Percentiles rank a stretch among this genome's conserved stretches.
Conservation (phyloP, 2,888 invertebrate species). For the Chrysolina oricalcia region DNA sequence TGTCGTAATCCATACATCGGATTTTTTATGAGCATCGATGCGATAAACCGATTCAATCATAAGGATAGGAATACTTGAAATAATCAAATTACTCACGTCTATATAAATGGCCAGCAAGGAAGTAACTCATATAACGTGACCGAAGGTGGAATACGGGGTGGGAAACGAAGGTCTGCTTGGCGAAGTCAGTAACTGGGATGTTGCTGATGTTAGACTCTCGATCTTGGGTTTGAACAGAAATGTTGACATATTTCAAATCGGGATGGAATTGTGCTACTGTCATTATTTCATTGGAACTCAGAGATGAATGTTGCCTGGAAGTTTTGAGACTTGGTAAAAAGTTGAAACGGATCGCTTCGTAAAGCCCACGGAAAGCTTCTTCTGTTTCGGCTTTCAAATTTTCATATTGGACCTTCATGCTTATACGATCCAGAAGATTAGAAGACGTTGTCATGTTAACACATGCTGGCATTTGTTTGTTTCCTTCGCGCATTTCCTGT, state of each 20-base stretch:
- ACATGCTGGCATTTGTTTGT: constrained; percentile 76
- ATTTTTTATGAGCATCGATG: no score
- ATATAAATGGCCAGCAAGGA: constrained; percentile 69
- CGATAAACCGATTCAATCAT: no score
- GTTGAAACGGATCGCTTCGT: constrained; percentile 71
- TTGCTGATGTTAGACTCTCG: constrained; percentile 70
- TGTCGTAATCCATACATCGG: no score
- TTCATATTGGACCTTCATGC: constrained; percentile 73
- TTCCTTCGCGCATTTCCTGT: constrained; percentile 74
- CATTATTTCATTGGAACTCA: constrained; percentile 72
- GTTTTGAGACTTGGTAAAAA: constrained; percentile 72
- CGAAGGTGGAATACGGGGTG: constrained; percentile 72
- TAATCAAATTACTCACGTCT: constrained; percentile 72
- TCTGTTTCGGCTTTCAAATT: constrained; percentile 71
- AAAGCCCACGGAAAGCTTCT: constrained; percentile 72
- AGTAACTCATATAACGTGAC: constrained; percentile 64
- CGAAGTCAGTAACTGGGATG: constrained; percentile 69
- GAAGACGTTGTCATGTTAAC: constrained; percentile 74
- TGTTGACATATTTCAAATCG: constrained; percentile 72
- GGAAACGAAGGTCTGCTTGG: constrained; percentile 69
- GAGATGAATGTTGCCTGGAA: constrained; percentile 65
- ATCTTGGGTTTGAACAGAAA: constrained; percentile 72
- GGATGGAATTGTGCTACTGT: constrained; percentile 72
- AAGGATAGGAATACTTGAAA: no score
- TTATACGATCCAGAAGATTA: constrained; percentile 74